Evolutionary conservation across 2,113 vertebrate species (phyloP), one percentile per base, ranked within the genome.

Genomic region (Perca flavescens): DNA sequence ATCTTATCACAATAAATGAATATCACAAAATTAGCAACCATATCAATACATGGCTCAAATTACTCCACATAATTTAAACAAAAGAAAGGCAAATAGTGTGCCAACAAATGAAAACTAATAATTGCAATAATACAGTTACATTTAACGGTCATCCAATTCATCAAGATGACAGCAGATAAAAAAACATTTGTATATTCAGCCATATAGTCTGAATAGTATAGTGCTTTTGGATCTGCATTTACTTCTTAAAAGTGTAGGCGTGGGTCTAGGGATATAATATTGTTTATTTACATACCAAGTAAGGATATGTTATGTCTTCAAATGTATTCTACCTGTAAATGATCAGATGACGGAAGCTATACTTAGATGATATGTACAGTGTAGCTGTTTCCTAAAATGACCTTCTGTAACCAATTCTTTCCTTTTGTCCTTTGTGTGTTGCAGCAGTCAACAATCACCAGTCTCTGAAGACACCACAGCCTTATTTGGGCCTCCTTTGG

Each of bases 401-500:
- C 31, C 3, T 14, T 15, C 8, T 67, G 7, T 80, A 13, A 73
- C 22, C 3, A 57, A 19, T 64, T 66, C 14, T 56, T 2, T 54
- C 3, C 28, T 71, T 12, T 53, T 79, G 25, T 79, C 10, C 6
- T 74, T 36, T 71, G 12, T 77, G 7, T 79, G 57, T 43, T 62
- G 16, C 77, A 91, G 83, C 94, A 97, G 95, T 94, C 97, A 94
- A 93, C 96, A 89, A 74, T 81, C 90, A 73, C 80, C 95, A 14
- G 63, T 93, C 52, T 79, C 88, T 17, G 97, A 97, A 61, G 97
- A 99, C 57, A 83, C 96, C 0, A 84, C 92, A 0, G 94, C 94
- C 3, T 96, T 99, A 89, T 99, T 99, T 25, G 98, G 98, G 67
- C 98, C 98, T 89, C 97, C 98, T 0, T 84, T 99, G 91, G 98